Evolutionary conservation across 2,888 invertebrate species (phyloP), one percentile per base, ranked within the genome.

Genomic region (Chymomyza caudatula): DNA sequence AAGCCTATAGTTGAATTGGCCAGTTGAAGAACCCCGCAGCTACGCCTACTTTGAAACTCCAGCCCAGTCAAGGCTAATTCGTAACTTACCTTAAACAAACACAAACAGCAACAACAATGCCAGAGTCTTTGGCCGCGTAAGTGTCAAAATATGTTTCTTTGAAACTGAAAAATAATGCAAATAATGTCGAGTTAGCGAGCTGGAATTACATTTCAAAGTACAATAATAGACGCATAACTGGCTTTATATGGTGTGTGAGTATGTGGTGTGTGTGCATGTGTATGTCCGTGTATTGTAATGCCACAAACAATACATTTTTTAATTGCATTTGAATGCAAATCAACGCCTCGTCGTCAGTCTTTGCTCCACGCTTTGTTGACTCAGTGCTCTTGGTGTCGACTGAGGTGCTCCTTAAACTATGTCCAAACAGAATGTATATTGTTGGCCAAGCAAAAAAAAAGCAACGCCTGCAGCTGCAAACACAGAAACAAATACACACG

Each of bases 311-410:
- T 60, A 64, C 49, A 52, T 51, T 60, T 68, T 74, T 74, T 76
- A 78, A 84, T 76, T 78, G 73, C 70, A 69, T 65, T 60, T 63
- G 69, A 60, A 71, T 63, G 80, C 73, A 78, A 77, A 73, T 77
- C 76, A 76, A 77, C 77, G 78, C 77, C 77, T 78, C 64, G 63
- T 64, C 59, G 59, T 60, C 51, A 51, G 54, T 54, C 54, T 60
- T 53, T 15, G 44, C 19, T 67, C 69, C 73, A 80, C 85, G 80
- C 83, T 85, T 60, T 70, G 80, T 60, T 83, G 83, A 47, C 73
- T 73, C 52, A 59, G 23, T 19, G 20, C 13, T 51, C 13, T 17
- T 17, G 51, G 11, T 5, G 51, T 17, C 6, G 47, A 15, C 47
- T 47, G 13, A 47, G n/a, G 47, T 15, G 47, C 47, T 47, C 47